Evolutionary conservation across 1,140 invertebrate genomes (phyloP).

Genomic region (Euwallacea similis): DNA sequence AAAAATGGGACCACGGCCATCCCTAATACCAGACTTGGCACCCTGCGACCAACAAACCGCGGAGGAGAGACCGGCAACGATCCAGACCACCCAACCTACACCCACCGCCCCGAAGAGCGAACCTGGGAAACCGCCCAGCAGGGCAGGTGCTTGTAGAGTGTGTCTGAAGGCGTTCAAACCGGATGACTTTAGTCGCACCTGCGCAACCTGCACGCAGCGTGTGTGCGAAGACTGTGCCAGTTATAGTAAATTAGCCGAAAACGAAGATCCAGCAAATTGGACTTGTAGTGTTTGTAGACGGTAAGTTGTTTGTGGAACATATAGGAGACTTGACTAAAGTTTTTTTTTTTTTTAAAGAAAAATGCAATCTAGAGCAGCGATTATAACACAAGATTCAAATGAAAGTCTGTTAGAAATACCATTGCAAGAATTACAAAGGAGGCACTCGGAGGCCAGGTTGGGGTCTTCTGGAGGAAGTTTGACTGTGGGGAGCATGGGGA

Average conservation of each 20-base stretch:
- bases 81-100: conserved; percentile 53
- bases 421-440: conserved; percentile 70
- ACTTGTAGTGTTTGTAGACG: conserved; percentile 52
- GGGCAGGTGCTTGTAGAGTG: conserved; percentile 78
- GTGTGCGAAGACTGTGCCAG: conserved; percentile 91
- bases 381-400: conserved; percentile 71
- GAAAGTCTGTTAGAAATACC: conserved; percentile 79
- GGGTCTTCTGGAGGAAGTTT: conserved; percentile 57
- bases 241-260: conserved; percentile 80
- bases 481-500: conserved; percentile 54
- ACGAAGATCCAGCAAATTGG: conserved; percentile 64
- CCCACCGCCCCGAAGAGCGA: conserved; percentile 60
- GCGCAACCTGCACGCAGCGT: conserved; percentile 83
- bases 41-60: conserved; percentile 37
- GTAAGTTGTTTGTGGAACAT: conserved; percentile 31
- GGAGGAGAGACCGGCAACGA: conserved; percentile 45
- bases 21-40: conserved; percentile 56
- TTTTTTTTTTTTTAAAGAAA: conserved; percentile 58
- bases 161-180: conserved; percentile 85
- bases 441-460: conserved; percentile 78
- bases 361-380: conserved; percentile 68
- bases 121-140: conserved; percentile 68
- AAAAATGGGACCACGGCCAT: conserved; percentile 66
- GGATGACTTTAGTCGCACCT: conserved; percentile 80
- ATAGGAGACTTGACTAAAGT: not conserved